A percentile compares a stretch with the other conserved stretches of the same genome.
phyloP scores from a whole-genome alignment of 2,797 vertebrate genomes.

The Coluber constrictor region DNA sequence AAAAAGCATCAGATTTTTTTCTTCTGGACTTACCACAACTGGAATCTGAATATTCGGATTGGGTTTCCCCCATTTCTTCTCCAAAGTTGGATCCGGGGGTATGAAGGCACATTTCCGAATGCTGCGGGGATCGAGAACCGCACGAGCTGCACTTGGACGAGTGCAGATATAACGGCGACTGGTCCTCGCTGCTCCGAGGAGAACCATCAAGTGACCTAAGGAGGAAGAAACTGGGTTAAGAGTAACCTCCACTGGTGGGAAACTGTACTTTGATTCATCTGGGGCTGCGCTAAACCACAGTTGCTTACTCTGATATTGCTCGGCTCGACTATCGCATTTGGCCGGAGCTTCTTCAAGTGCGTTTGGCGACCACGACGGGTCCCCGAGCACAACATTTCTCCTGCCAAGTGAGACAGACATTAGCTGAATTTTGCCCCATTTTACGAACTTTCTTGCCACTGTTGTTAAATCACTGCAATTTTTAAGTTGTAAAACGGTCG shows the following conservation, averaged over 20 bases:
- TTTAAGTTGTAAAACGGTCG: background rate
- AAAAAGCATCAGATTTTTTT: rapidly evolving
- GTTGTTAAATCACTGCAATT: background rate
- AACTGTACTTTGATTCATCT: background rate
- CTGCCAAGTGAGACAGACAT: background rate
- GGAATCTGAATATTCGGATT: conserved; percentile 95
- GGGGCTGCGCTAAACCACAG: background rate
- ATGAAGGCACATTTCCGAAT: conserved; percentile 84
- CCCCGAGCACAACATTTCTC: background rate
- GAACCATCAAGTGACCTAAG: conserved; percentile 84
- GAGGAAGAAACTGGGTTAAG: background rate
- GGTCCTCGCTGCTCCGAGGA: conserved; percentile 75
- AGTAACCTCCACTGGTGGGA: background rate
- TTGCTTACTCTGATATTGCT: background rate
- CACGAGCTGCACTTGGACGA: conserved; percentile 87
- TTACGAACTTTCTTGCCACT: background rate
- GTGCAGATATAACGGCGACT: conserved; percentile 83
- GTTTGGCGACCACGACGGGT: background rate
- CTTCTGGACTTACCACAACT: conserved; percentile 83
- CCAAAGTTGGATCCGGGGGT: conserved; percentile 80
- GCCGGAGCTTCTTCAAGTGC: background rate
- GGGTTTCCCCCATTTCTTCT: conserved; percentile 86
- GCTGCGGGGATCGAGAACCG: conserved; percentile 82
- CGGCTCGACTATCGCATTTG: background rate
- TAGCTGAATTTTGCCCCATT: background rate